Percentiles rank a stretch among this genome's conserved stretches.
Evolutionary conservation across 2,888 invertebrate species (phyloP).

Genomic region (Aphidoletes aphidimyza): DNA sequence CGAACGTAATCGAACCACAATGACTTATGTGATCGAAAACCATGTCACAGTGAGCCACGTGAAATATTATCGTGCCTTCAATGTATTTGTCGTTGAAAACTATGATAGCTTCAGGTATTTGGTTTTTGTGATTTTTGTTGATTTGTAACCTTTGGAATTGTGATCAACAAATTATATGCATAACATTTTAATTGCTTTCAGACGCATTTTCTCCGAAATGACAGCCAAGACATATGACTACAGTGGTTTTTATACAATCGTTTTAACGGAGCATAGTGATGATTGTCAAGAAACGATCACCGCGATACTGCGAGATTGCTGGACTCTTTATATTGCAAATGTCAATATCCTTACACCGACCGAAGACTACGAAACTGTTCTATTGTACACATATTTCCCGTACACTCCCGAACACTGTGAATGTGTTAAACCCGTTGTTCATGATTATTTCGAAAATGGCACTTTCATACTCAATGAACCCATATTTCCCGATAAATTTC

Average conservation of each 20-base stretch:
- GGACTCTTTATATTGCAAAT: constrained; percentile 56
- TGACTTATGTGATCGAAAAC: neutral
- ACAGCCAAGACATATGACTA: constrained; percentile 50
- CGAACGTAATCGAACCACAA: neutral
- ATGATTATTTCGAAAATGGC: constrained; percentile 54
- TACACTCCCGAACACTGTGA: constrained; percentile 56
- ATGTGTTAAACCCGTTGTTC: constrained; percentile 54
- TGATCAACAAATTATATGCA: neutral
- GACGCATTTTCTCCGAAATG: neutral
- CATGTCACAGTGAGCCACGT: neutral
- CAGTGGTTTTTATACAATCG: constrained; percentile 55
- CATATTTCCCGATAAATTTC: constrained; percentile 57
- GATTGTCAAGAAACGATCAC: neutral
- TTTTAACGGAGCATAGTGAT: constrained; percentile 9
- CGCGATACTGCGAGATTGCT: constrained; percentile 55
- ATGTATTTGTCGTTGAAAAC: constrained; percentile 31
- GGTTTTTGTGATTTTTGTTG: no score
- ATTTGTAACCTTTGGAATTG: neutral
- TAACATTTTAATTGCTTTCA: neutral
- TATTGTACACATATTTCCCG: constrained; percentile 57
- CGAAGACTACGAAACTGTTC: neutral
- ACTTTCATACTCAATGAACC: constrained; percentile 48
- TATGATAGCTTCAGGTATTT: constrained; percentile 38
- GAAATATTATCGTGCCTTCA: neutral
- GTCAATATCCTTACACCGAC: constrained; percentile 33